Percentiles rank a stretch among this genome's conserved stretches.
These are phyloP conservation scores for Elanus axillaris DNA, from an alignment of 2,113 vertebrate species.

Conservation along the genomic window DNA sequence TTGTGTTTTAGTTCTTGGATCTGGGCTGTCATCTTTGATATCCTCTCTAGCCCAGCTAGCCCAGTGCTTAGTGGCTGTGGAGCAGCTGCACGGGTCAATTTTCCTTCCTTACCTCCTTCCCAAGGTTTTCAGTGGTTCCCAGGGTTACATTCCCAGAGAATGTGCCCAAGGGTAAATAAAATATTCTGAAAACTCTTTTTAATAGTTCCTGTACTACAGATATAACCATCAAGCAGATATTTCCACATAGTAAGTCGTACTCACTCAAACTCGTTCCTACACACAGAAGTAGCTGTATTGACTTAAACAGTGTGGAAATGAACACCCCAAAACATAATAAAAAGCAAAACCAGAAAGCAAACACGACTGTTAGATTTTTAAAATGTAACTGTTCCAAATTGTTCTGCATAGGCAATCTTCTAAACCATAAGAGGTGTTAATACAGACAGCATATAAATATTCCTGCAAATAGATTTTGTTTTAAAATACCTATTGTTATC, in stretches of 20 bases:
- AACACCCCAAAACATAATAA: background rate
- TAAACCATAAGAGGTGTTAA: constrained; percentile 26
- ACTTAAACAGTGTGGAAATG: background rate
- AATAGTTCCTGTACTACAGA: background rate
- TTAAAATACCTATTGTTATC: constrained; percentile 18
- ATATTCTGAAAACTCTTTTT: background rate
- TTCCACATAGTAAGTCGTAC: background rate
- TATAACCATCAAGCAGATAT: background rate
- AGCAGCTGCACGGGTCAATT: background rate
- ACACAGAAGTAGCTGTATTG: background rate
- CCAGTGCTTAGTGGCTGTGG: background rate
- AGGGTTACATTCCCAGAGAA: background rate
- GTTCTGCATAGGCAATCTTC: background rate
- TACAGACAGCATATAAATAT: background rate
- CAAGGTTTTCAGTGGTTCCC: background rate
- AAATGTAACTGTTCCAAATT: background rate
- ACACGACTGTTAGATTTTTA: background rate
- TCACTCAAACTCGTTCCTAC: background rate
- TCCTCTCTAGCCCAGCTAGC: background rate
- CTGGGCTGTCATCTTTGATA: background rate
- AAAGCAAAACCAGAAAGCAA: background rate
- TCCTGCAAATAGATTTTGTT: background rate
- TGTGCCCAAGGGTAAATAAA: background rate
- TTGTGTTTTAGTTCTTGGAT: background rate
- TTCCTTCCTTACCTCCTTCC: background rate